phyloP scores from a whole-genome alignment of 2,888 invertebrate species.

The Mythimna lalbum region DNA sequence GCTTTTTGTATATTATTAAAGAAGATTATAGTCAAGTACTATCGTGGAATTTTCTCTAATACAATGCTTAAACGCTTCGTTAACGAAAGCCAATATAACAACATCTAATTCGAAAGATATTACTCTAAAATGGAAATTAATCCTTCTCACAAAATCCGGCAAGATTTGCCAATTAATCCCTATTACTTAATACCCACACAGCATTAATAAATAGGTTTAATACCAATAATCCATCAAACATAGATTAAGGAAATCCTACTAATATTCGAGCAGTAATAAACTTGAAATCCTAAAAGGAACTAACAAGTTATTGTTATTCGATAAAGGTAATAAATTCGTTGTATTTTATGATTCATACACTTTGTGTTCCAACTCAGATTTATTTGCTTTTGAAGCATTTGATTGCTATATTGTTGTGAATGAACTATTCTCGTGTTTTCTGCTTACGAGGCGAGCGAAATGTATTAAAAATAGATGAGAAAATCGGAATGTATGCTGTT shows the following conservation, averaged over 20 bases:
- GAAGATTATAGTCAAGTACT: no score
- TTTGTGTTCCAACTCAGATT: constrained; percentile 20
- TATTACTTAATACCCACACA: constrained; percentile 24
- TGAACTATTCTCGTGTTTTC: constrained; percentile 3
- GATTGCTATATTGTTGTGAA: constrained; percentile 50
- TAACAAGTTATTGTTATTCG: constrained; percentile 39
- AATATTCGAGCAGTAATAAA: constrained; percentile 41
- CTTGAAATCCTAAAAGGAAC: constrained; percentile 35
- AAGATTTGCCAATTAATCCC: constrained; percentile 32
- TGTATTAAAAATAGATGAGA: constrained; percentile 9
- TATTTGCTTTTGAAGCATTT: constrained; percentile 40
- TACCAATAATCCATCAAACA: constrained; percentile 32
- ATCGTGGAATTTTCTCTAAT: neutral
- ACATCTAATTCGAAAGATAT: neutral
- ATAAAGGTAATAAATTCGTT: constrained; percentile 33
- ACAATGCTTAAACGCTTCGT: neutral
- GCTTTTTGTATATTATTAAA: no score
- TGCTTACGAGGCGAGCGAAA: neutral
- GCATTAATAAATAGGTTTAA: constrained; percentile 36
- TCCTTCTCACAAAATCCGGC: constrained; percentile 8
- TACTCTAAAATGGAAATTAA: constrained; percentile 28
- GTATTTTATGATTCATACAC: constrained; percentile 41
- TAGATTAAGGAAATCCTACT: constrained; percentile 15
- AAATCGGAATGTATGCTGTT: neutral
- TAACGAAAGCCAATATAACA: neutral